A percentile compares a stretch with the other conserved stretches of the same genome.
These are phyloP conservation scores for Bombylius discolor DNA, from an alignment of 2,888 invertebrate genomes.

Conservation along the genomic window DNA sequence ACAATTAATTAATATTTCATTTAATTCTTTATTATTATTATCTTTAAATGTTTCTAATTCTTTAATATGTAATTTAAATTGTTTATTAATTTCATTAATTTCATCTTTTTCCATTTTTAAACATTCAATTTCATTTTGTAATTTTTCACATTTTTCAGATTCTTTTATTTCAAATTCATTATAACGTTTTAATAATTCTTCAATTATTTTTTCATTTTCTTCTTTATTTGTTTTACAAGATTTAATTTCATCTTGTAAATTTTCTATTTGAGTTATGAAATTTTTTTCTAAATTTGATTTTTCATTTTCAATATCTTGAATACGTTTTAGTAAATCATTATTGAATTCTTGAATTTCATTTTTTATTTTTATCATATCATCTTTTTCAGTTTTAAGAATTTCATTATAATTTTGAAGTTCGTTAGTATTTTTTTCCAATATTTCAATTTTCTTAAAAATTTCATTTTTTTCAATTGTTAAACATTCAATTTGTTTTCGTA, in stretches of 20 bases:
- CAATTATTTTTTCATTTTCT: conserved; percentile 1
- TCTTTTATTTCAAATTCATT: conserved; percentile 8
- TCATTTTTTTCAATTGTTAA: too few species aligned
- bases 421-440: too few species aligned
- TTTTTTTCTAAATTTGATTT: conserved; percentile 1
- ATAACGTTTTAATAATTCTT: conserved; percentile 5
- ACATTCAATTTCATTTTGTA: background rate
- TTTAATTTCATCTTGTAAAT: background rate
- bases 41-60: background rate
- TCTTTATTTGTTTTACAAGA: conserved; percentile 19
- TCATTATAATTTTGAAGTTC: background rate
- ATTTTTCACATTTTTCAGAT: background rate
- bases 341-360: background rate
- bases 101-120: conserved; percentile 20
- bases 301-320: conserved; percentile 4
- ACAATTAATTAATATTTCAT: background rate
- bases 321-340: background rate
- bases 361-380: too few species aligned
- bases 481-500: too few species aligned
- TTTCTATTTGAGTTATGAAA: background rate
- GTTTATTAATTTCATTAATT: conserved; percentile 14
- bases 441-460: too few species aligned
- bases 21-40: background rate
- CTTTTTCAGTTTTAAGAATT: background rate
- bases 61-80: background rate